Percentiles rank a stretch among this genome's conserved stretches.
phyloP scores from a whole-genome alignment of 2,113 vertebrate species.

The Vulpes ferrilata region DNA sequence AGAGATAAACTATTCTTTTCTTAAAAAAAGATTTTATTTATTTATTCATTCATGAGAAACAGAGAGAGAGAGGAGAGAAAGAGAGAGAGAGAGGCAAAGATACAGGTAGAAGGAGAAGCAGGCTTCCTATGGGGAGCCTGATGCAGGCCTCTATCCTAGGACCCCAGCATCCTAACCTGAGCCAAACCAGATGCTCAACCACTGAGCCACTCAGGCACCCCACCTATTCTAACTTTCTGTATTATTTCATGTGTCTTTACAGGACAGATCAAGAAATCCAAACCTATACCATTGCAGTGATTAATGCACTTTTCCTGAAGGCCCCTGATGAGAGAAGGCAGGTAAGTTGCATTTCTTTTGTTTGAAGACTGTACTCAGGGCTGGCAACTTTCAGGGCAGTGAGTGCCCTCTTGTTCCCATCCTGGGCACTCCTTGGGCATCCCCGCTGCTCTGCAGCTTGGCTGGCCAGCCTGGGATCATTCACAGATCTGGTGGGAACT shows the following conservation, averaged over 20 bases:
- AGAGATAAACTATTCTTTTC: neutral
- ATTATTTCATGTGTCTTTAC: slow-evolving; percentile 64
- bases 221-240: neutral
- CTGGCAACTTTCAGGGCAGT: neutral
- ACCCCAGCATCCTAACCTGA: too few relatives aligned
- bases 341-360: slow-evolving; percentile 86
- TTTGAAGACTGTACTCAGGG: neutral
- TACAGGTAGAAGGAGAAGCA: too few relatives aligned
- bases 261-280: slow-evolving; percentile 99
- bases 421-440: neutral
- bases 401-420: neutral
- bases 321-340: slow-evolving; percentile 98
- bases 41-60: too few relatives aligned
- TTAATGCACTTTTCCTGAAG: slow-evolving; percentile 99
- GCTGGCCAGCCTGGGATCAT: neutral
- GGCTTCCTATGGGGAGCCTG: too few relatives aligned
- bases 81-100: too few relatives aligned
- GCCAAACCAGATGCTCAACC: too few relatives aligned
- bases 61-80: too few relatives aligned
- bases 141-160: too few relatives aligned
- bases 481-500: neutral
- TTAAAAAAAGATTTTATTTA: too few relatives aligned
- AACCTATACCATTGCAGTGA: slow-evolving; percentile 98
- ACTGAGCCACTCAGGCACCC: too few relatives aligned
- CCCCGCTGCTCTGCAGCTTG: neutral